These are phyloP conservation scores for Minunthozetes semirufus DNA, from an alignment of 2,888 invertebrate genomes.

Conservation along the genomic window DNA sequence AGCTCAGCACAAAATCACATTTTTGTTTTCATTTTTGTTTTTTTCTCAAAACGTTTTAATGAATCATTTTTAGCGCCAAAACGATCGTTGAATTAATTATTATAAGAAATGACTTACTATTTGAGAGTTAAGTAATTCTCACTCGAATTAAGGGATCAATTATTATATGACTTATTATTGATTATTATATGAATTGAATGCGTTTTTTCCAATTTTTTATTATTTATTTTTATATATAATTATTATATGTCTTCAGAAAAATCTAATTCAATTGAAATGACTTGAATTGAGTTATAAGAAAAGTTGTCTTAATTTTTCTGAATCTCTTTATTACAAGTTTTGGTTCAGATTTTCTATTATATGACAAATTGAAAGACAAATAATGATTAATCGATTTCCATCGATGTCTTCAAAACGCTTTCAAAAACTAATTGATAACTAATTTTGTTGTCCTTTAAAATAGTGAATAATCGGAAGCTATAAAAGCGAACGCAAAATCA, in stretches of 20 bases:
- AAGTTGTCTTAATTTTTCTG: neutral
- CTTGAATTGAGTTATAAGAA: neutral
- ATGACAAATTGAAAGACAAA: too few species aligned
- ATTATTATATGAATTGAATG: conserved; percentile 3
- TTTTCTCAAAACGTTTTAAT: neutral
- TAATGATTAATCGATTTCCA: too few species aligned
- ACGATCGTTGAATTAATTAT: conserved; percentile 8
- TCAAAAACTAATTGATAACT: neutral
- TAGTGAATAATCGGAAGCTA: neutral
- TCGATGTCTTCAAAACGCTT: neutral
- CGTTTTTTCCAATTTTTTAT: conserved; percentile 22
- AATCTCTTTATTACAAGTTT: neutral
- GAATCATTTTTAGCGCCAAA: conserved; percentile 25
- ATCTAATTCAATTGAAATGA: neutral
- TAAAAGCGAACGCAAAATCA: conserved; percentile 2
- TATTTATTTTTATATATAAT: conserved; percentile 24
- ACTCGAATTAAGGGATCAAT: conserved; percentile 28
- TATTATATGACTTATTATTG: conserved; percentile 13
- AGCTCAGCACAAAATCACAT: neutral
- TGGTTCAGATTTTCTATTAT: neutral
- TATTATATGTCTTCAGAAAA: neutral
- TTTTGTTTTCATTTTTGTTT: neutral
- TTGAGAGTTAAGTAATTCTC: neutral
- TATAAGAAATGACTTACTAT: neutral
- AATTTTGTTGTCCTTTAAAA: conserved; percentile 15